These are phyloP conservation scores for Chondrosia reniformis DNA, from an alignment of 37 sponge, comb jelly and placozoan species.

Conservation along the genomic window DNA sequence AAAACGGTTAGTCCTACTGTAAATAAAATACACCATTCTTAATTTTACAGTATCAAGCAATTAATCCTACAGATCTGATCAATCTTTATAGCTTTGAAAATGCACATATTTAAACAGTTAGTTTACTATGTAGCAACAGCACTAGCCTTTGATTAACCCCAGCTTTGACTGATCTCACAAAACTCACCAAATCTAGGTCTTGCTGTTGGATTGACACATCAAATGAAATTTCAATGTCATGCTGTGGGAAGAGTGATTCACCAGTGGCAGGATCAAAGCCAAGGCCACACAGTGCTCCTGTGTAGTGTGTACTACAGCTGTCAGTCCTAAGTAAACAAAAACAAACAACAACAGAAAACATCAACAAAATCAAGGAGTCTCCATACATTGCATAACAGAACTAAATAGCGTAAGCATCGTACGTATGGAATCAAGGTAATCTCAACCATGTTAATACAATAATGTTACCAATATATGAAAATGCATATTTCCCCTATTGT, in stretches of 20 bases:
- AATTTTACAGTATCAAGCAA: too few relatives aligned
- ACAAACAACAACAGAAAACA: too few relatives aligned
- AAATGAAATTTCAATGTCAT: slow-evolving; percentile 84
- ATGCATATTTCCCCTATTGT: too few relatives aligned
- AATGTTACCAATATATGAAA: too few relatives aligned
- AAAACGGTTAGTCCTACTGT: too few relatives aligned
- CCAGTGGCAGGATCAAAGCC: slow-evolving; percentile 77
- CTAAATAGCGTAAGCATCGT: not conserved
- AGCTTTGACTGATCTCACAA: not conserved
- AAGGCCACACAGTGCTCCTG: slow-evolving; percentile 83
- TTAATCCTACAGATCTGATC: too few relatives aligned
- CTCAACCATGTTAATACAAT: not conserved
- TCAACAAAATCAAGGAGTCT: not conserved
- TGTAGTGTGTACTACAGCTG: slow-evolving; percentile 22
- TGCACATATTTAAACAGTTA: too few relatives aligned
- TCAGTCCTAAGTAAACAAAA: not conserved
- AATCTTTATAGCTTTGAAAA: too few relatives aligned
- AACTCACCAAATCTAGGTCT: slow-evolving; percentile 45
- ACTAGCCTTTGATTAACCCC: not conserved
- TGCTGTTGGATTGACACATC: slow-evolving; percentile 75
- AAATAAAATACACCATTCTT: not conserved
- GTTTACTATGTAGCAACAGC: not conserved
- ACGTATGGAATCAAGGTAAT: not conserved
- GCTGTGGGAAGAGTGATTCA: slow-evolving; percentile 59
- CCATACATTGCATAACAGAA: not conserved